phyloP scores from a whole-genome alignment of 1,140 invertebrate genomes.

The Drosophila setifemur region DNA sequence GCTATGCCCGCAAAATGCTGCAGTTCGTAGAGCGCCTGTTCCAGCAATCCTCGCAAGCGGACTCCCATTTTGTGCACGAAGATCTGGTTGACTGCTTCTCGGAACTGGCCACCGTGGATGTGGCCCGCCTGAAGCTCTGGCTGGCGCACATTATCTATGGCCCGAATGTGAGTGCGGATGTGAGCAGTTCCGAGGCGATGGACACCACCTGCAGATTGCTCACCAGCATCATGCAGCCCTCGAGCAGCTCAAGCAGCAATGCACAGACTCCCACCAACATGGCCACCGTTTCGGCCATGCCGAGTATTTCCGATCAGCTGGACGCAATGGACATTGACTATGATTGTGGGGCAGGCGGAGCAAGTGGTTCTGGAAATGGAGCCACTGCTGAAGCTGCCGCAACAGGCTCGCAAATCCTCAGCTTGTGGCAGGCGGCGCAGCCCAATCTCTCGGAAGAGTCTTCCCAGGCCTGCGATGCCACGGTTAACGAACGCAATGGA shows the following conservation, averaged over 20 bases:
- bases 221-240: constrained; percentile 67
- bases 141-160: constrained; percentile 87
- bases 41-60: constrained; percentile 85
- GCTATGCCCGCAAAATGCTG: constrained; percentile 90
- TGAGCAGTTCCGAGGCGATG: constrained; percentile 51
- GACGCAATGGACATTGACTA: constrained; percentile 82
- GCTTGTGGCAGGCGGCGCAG: constrained; percentile 62
- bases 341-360: constrained; percentile 52
- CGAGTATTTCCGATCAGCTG: constrained; percentile 80
- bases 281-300: constrained; percentile 81
- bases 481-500: constrained; percentile 86
- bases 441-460: constrained; percentile 66
- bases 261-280: constrained; percentile 82
- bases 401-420: constrained; percentile 68
- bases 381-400: constrained; percentile 46
- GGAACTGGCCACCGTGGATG: constrained; percentile 87
- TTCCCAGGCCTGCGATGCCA: constrained; percentile 62
- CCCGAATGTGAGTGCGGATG: constrained; percentile 61
- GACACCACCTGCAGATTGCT: constrained; percentile 56
- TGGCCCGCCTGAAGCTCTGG: constrained; percentile 87
- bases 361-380: not conserved
- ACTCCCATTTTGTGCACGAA: constrained; percentile 86
- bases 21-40: constrained; percentile 92
- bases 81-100: constrained; percentile 87
- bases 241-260: constrained; percentile 82